Evolutionary conservation across 2,113 vertebrate genomes (phyloP).

Genomic region (Crypturellus undulatus): DNA sequence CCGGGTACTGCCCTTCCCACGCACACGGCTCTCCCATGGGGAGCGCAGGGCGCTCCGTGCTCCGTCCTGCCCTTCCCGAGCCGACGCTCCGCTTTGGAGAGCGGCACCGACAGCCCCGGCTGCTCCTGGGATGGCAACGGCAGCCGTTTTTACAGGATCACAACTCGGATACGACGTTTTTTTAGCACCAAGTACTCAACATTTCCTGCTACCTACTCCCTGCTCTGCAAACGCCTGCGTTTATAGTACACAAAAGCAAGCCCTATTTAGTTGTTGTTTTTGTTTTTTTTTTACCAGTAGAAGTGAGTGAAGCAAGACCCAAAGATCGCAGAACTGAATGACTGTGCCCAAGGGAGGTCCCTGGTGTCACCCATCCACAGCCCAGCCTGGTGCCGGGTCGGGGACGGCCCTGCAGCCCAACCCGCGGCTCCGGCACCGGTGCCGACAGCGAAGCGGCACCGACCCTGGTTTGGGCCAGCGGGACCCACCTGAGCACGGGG

Average conservation of each 20-base stretch:
- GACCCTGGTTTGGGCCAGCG: no score
- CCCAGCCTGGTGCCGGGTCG: no score
- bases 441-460: no score
- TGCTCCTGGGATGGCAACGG: neutral
- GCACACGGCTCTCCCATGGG: no score
- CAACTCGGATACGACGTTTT: accelerated
- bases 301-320: neutral
- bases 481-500: neutral
- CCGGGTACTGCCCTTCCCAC: accelerated
- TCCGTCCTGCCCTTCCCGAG: neutral
- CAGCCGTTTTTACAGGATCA: accelerated
- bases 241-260: neutral
- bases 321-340: no score
- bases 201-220: accelerated
- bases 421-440: no score
- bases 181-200: neutral
- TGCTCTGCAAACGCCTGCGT: neutral
- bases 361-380: no score
- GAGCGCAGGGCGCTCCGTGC: no score
- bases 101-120: accelerated
- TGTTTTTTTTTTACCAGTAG: accelerated
- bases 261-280: accelerated
- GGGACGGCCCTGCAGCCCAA: no score
- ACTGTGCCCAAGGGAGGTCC: no score
- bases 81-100: neutral